A percentile compares a stretch with the other conserved stretches of the same genome.
Evolutionary conservation across 1,140 invertebrate species (phyloP).

Genomic region (Plodia interpunctella): DNA sequence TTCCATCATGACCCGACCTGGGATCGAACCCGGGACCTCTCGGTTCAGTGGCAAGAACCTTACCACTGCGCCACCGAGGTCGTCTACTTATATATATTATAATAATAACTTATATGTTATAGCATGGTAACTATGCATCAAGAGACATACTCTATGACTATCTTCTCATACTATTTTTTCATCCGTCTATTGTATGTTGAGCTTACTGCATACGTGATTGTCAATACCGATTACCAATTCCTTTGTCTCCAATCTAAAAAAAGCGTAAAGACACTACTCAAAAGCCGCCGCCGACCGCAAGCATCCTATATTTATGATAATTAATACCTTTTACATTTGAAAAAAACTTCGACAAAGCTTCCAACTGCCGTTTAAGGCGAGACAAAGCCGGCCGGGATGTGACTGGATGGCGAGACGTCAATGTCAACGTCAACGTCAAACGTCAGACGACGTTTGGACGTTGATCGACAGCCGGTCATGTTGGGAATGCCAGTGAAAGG

Average conservation of each 20-base stretch:
- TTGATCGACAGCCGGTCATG: slow-evolving; percentile 53
- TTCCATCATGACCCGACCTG: no score
- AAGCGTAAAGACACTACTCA: slow-evolving; percentile 3
- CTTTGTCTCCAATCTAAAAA: background rate
- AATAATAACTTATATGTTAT: no score
- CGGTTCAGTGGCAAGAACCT: no score
- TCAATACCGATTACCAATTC: slow-evolving; percentile 1
- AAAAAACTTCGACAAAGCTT: slow-evolving; percentile 55
- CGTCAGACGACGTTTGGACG: slow-evolving; percentile 45
- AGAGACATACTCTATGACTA: no score
- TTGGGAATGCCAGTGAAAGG: slow-evolving; percentile 15
- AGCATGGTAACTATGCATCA: no score
- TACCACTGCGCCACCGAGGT: no score
- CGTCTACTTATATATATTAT: no score
- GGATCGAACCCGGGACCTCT: no score
- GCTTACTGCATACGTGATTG: background rate
- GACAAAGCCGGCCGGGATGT: slow-evolving; percentile 56
- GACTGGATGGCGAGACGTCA: slow-evolving; percentile 5
- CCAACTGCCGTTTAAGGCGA: slow-evolving; percentile 59
- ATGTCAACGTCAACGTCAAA: slow-evolving; percentile 41
- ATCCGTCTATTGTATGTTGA: no score
- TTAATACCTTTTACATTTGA: slow-evolving; percentile 55
- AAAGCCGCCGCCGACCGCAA: slow-evolving; percentile 1
- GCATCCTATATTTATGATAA: slow-evolving; percentile 54
- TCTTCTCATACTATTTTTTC: no score